Percentiles rank a stretch among this genome's conserved stretches.
Evolutionary conservation across 2,888 invertebrate species (phyloP).

Genomic region (Xestobium rufovillosum): DNA sequence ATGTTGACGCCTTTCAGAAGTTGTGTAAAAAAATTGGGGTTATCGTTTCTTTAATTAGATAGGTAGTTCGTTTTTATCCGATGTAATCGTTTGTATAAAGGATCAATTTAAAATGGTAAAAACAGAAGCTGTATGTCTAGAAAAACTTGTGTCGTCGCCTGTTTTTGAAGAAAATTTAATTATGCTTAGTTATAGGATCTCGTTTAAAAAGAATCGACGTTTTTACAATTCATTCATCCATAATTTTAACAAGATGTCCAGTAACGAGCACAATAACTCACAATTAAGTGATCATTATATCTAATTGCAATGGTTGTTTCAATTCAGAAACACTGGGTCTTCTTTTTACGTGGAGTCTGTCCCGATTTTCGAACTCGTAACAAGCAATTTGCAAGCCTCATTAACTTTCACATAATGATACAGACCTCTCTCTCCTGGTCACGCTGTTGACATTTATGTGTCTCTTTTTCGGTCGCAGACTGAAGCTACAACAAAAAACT

Average conservation of each 20-base stretch:
- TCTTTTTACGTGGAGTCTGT: constrained; percentile 33
- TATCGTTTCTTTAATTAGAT: no score
- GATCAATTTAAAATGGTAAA: no score
- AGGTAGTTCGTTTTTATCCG: no score
- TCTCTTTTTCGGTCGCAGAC: constrained; percentile 3
- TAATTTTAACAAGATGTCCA: constrained; percentile 39
- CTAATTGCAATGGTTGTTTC: constrained; percentile 39
- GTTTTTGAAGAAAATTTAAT: no score
- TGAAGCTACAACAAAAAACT: constrained; percentile 20
- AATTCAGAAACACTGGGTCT: constrained; percentile 34
- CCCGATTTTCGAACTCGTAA: constrained; percentile 39
- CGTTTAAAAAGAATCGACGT: constrained; percentile 5
- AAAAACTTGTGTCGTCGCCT: no score
- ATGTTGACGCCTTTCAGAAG: no score
- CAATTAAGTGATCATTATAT: constrained; percentile 44
- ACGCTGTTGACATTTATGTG: constrained; percentile 8
- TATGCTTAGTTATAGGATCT: no score
- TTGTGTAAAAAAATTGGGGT: no score
- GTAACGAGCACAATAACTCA: constrained; percentile 43
- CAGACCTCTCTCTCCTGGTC: constrained; percentile 16
- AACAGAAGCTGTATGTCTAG: no score
- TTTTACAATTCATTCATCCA: constrained; percentile 26
- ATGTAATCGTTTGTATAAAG: no score
- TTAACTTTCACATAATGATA: constrained; percentile 28
- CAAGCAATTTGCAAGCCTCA: constrained; percentile 43